Conservation (phyloP, 2,888 invertebrate genomes). For the Sepiola atlantica region DNA sequence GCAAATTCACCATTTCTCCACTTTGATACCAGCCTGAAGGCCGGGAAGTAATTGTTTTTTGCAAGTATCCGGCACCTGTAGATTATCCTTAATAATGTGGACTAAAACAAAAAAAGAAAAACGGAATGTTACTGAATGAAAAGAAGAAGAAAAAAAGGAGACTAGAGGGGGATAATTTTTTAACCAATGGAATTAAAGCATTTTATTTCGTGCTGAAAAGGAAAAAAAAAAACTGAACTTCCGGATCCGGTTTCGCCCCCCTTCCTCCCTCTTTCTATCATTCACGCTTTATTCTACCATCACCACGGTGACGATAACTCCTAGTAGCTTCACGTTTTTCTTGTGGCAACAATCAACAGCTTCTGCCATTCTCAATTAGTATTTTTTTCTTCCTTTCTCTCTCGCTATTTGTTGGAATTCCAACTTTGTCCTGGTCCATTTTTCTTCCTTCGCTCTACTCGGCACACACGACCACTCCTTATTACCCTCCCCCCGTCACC, state of each 20-base stretch:
- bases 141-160: too few species aligned
- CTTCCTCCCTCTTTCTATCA: not conserved
- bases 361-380: not conserved
- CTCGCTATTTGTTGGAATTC: not conserved
- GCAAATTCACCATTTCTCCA: too few species aligned
- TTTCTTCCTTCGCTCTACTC: not conserved
- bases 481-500: not conserved
- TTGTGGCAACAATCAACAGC: not conserved
- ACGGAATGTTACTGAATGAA: too few species aligned
- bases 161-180: not conserved
- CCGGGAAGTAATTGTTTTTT: too few species aligned
- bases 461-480: not conserved
- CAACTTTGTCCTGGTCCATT: not conserved
- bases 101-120: too few species aligned
- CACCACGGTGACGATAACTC: constrained; percentile 20
- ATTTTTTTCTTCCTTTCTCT: not conserved
- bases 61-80: too few species aligned
- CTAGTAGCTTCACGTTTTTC: not conserved
- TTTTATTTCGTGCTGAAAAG: not conserved
- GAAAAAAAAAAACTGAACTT: not conserved
- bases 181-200: not conserved
- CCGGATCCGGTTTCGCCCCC: not conserved
- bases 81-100: too few species aligned
- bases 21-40: too few species aligned
- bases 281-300: not conserved